Evolutionary conservation across 1,140 invertebrate genomes (phyloP), one percentile per base, ranked within the genome.

Genomic region (Cotesia glomerata): DNA sequence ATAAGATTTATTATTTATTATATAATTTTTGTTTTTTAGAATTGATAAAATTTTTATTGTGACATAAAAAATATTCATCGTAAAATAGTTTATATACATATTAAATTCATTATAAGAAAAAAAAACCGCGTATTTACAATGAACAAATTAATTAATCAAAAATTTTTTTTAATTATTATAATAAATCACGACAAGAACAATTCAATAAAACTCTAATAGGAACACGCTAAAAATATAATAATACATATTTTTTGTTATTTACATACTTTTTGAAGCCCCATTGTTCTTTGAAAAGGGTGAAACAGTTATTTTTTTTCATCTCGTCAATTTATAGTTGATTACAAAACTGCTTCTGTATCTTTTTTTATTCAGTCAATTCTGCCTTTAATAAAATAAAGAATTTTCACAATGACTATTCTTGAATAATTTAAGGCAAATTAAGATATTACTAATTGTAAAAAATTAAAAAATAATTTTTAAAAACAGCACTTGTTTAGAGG

Each of bases 181-280:
- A n/a, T 54, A 54, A 54, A 14, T n/a, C 13, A 54, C 16, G 13
- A 54, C 52, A 16, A 54, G 16, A 54, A 54, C 52, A 64, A 18
- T 51, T 51, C 8, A 65, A 65, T 51, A 56, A 56, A 72, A 72
- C 13, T 13, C 51, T 71, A 14, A 71, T 72, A 72, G 45, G 18
- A 58, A 66, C 63, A 59, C 51, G 63, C 51, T 32, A 32, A 66
- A 66, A 26, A 36, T 58, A 64, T 51, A 66, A 64, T 45, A 71
- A 72, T 66, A 72, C 54, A 72, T 54, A n/a, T 72, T 16, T 66
- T 66, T 26, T 63, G 26, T 69, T 72, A 72, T 72, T 66, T 65
- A 72, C 62, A 66, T 66, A 66, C 5, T 61, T 45, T 36, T 39
- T 58, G 18, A 45, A 52, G 51, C 49, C 69, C 69, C 49, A 71